Base-by-base conservation (phyloP, 2,797 vertebrate genomes). In the Cossypha caffra region DNA sequence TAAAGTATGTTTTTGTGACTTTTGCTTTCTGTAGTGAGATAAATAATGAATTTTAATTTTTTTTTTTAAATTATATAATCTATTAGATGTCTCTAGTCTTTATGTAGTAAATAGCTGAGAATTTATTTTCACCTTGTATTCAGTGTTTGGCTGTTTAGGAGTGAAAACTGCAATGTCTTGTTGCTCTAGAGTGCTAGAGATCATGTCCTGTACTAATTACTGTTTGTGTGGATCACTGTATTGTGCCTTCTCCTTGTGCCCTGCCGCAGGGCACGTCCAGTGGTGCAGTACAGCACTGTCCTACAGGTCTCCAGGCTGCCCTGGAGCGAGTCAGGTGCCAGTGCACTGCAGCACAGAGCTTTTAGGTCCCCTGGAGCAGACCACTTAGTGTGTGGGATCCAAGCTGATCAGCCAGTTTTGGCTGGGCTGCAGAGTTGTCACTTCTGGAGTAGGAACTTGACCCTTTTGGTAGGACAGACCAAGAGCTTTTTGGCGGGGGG, bases 401-500 rank as follows among this genome's bases (percentile, higher is more conserved):
- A 52, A 7, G 26, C 55, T 57, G 52, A 11, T 37, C 42, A 61
- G 40, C 19, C 33, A 19, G 5, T 16, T 84, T 74, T 42, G 62
- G 8, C 52, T 47, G 13, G 29, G 50, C 43, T 71, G 29, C 3
- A 2, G 9, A 37, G 12, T 18, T 69, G 29, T 69, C 0, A 0
- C 55, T 76, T 83, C 52, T 61, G 38, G 35, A 66, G 28, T 6
- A 66, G 59, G 26, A 69, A 11, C 5, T 33, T 54, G n/a, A 54
- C 20, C 9, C 48, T 88, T 72, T 55, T 55, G 63, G 4, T 24
- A 40, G 77, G 35, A 37, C 7, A 73, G 55, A 35, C 23, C 25
- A 69, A 17, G 43, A 63, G 15, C 2, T 47, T 25, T 63, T 2
- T 2, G 0, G 0, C 1, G 3, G 4, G 28, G 3, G 2, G 45